These are phyloP conservation scores for Isotomurus palustris DNA, from an alignment of 2,888 invertebrate species.

Conservation along the genomic window DNA sequence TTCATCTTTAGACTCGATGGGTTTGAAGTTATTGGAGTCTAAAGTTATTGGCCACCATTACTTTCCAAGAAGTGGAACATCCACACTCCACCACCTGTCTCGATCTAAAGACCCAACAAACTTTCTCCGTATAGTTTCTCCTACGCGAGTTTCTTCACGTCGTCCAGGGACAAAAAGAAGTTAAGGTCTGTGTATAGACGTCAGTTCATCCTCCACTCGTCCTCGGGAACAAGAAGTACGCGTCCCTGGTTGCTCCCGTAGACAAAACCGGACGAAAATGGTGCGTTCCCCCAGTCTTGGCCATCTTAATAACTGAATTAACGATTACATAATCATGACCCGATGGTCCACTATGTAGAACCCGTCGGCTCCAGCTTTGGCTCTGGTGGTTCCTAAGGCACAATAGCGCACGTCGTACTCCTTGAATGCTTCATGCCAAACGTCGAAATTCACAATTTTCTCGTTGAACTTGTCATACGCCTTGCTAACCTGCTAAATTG, in stretches of 20 bases:
- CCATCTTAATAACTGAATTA: conserved; percentile 51
- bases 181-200: conserved; percentile 46
- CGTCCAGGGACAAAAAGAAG: conserved; percentile 41
- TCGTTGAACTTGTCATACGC: conserved; percentile 49
- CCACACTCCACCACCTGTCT: conserved; percentile 44
- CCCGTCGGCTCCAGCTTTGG: conserved; percentile 52
- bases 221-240: conserved; percentile 51
- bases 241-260: conserved; percentile 52
- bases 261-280: conserved; percentile 53
- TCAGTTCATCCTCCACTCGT: conserved; percentile 50
- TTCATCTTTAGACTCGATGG: conserved; percentile 18
- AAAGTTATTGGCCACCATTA: conserved; percentile 46
- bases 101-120: conserved; percentile 43
- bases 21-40: too few relatives aligned
- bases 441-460: conserved; percentile 54
- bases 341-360: conserved; percentile 54
- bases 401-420: conserved; percentile 54
- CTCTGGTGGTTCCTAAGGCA: conserved; percentile 54
- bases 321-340: conserved; percentile 56
- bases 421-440: conserved; percentile 52
- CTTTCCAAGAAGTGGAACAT: conserved; percentile 45
- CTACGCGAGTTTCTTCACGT: conserved; percentile 40
- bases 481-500: conserved; percentile 49
- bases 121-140: conserved; percentile 40
- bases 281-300: conserved; percentile 51